Evolutionary conservation across 2,888 invertebrate species (phyloP), one percentile per base, ranked within the genome.

Genomic region (Salticus scenicus): DNA sequence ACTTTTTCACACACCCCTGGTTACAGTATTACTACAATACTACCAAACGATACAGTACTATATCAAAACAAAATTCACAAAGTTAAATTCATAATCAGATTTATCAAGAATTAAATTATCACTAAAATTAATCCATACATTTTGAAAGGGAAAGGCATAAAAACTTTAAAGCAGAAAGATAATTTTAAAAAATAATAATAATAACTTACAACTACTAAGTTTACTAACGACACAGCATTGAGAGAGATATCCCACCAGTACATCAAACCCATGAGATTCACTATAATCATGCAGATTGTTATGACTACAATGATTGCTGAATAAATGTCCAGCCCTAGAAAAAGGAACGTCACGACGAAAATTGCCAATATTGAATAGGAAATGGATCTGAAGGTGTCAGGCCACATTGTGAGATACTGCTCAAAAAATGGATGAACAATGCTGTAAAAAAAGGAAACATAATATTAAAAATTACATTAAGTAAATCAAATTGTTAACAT

Each of bases 381-480:
- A 24, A 93, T 89, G 88, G 92, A 92, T 69, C 90, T 88, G 2
- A 91, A 88, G 0, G 92, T 91, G 78, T 92, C 91, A 7, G 89
- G 84, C 67, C 92, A 91, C 51, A 93, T 92, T 0, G 91, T 91
- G 69, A 92, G 90, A 88, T 93, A 93, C 89, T 93, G 93, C 88
- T 93, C 93, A 89, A 93, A 93, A 90, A 92, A 93, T 7, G 93
- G 92, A 89, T 93, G 93, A 89, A 92, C 92, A n/a, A 92, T 89
- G 89, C 92, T 92, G 90, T 20, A 70, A 70, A 24, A 57, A 24
- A 24, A 57, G 5, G 24, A 37, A 37, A 37, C n/a, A n/a, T n/a
- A n/a, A n/a, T n/a, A n/a, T n/a, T n/a, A n/a, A n/a, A n/a, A n/a
- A n/a, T n/a, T n/a, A n/a, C n/a, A n/a, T n/a, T n/a, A n/a, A n/a